Percentiles rank a stretch among this genome's conserved stretches.
These are phyloP conservation scores for Uropetala carovei DNA, from an alignment of 2,888 invertebrate genomes.

Conservation along the genomic window DNA sequence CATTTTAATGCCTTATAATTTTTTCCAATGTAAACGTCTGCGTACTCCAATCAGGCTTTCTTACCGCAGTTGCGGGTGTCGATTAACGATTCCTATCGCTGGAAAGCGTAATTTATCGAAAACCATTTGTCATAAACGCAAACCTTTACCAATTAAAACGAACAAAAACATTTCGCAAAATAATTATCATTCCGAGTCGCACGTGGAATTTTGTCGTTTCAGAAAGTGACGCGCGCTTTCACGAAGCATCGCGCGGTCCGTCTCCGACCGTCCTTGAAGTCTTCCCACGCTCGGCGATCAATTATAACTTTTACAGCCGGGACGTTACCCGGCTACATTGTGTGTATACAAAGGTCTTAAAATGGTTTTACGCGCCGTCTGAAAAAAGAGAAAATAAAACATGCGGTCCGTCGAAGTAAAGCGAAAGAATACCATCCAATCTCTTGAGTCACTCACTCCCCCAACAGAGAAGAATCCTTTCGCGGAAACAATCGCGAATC, in stretches of 20 bases:
- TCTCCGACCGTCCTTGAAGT: background rate
- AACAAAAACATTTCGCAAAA: background rate
- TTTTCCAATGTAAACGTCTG: too few species aligned
- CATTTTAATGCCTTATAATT: too few species aligned
- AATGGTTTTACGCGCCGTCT: background rate
- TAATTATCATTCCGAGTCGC: slow-evolving; percentile 1
- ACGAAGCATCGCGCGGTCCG: background rate
- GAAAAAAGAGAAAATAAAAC: background rate
- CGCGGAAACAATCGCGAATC: slow-evolving; percentile 23
- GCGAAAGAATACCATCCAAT: background rate
- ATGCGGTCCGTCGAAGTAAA: background rate
- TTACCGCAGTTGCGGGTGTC: too few species aligned
- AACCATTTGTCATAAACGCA: slow-evolving; percentile 9
- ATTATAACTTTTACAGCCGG: background rate
- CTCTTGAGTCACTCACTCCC: slow-evolving; percentile 12
- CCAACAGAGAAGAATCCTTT: background rate
- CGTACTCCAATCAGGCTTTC: too few species aligned
- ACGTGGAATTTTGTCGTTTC: background rate
- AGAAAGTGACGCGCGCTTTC: background rate
- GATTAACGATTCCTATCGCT: too few species aligned
- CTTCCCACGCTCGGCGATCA: slow-evolving; percentile 25
- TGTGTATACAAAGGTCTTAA: slow-evolving; percentile 16
- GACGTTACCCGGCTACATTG: background rate
- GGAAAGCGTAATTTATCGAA: background rate
- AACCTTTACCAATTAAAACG: background rate